A percentile compares a stretch with the other conserved stretches of the same genome.
phyloP scores from a whole-genome alignment of 1,140 invertebrate genomes.

The Heliconius congener region DNA sequence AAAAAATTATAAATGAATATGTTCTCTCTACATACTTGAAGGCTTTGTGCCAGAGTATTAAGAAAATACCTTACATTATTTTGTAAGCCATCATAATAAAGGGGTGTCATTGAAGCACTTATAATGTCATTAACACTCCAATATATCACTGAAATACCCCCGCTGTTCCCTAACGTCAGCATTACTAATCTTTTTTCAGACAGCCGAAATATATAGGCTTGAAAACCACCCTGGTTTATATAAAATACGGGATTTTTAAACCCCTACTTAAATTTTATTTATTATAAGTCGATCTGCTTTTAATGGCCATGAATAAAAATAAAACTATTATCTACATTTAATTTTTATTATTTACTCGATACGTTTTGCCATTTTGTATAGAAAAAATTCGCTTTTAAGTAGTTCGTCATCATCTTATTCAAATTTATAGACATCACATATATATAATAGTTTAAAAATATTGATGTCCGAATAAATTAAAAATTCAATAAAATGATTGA shows the following conservation, averaged over 20 bases:
- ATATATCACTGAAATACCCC: background rate
- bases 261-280: background rate
- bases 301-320: background rate
- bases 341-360: background rate
- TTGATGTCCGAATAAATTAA: too few species aligned
- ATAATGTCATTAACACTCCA: conserved; percentile 14
- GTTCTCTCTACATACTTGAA: too few species aligned
- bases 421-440: too few species aligned
- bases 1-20: too few species aligned
- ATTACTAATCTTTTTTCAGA: conserved; percentile 4
- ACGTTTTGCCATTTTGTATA: background rate
- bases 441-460: too few species aligned
- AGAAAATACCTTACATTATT: background rate
- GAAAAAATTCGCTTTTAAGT: too few species aligned
- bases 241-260: background rate
- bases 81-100: conserved; percentile 3
- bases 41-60: background rate
- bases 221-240: background rate
- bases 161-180: background rate
- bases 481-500: too few species aligned
- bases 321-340: background rate
- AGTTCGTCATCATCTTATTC: too few species aligned
- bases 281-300: background rate
- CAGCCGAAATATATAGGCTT: background rate
- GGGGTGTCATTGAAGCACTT: background rate